phyloP scores from a whole-genome alignment of 1,140 invertebrate genomes.

The Charaxes varanes region DNA sequence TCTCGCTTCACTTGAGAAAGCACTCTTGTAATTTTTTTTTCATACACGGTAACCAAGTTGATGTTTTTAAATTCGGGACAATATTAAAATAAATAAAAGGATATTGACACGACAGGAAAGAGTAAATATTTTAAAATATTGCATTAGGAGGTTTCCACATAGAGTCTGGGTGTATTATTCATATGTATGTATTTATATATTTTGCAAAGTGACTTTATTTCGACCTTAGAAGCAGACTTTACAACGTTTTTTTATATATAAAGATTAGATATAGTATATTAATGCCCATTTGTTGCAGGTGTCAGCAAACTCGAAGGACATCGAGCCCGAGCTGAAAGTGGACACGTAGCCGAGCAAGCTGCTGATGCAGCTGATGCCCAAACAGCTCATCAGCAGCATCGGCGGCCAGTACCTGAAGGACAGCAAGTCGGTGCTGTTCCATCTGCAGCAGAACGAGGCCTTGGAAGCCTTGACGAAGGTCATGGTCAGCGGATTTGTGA shows the following conservation, averaged over 20 bases:
- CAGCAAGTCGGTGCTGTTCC: conserved; percentile 90
- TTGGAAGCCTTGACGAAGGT: conserved; percentile 90
- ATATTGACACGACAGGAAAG: too few relatives aligned
- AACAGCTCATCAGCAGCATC: conserved; percentile 90
- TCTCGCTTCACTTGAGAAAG: conserved; percentile 3
- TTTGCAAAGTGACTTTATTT: too few relatives aligned
- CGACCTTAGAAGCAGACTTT: too few relatives aligned
- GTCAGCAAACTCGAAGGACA: conserved; percentile 81
- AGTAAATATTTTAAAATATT: too few relatives aligned
- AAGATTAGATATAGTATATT: too few relatives aligned
- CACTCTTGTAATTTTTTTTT: not conserved
- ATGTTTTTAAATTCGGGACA: too few relatives aligned
- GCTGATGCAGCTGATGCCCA: conserved; percentile 95
- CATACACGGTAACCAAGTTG: not conserved
- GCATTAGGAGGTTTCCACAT: too few relatives aligned
- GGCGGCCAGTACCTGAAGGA: conserved; percentile 79
- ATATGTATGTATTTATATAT: too few relatives aligned
- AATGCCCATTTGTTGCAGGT: conserved; percentile 74
- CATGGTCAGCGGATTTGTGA: conserved; percentile 93
- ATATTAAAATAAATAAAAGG: too few relatives aligned
- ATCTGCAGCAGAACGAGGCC: conserved; percentile 85
- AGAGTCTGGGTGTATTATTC: too few relatives aligned
- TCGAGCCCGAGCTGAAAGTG: conserved; percentile 92
- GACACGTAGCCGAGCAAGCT: conserved; percentile 94
- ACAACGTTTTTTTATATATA: too few relatives aligned